A percentile compares a stretch with the other conserved stretches of the same genome.
These are phyloP conservation scores for Metellina segmentata DNA, from an alignment of 2,888 invertebrate genomes.

Conservation along the genomic window DNA sequence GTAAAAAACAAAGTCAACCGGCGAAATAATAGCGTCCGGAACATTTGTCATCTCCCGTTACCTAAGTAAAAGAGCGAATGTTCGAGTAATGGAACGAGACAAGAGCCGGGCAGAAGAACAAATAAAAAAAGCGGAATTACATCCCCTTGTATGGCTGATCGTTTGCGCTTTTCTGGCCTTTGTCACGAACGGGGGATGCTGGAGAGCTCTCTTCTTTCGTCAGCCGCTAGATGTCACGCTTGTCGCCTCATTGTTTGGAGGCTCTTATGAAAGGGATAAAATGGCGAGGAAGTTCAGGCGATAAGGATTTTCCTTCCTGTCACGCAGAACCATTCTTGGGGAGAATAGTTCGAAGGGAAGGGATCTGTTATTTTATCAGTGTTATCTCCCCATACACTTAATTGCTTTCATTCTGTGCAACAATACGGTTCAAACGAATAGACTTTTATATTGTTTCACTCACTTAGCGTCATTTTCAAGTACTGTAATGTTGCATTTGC, in stretches of 20 bases:
- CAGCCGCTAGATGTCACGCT: conserved; percentile 8
- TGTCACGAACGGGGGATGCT: neutral
- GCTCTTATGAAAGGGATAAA: neutral
- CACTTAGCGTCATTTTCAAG: too few species aligned
- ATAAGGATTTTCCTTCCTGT: neutral
- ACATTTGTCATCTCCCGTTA: too few species aligned
- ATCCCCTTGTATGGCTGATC: conserved; percentile 10
- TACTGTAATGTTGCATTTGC: too few species aligned
- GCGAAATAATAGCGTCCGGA: too few species aligned
- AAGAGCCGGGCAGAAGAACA: neutral
- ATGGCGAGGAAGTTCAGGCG: neutral
- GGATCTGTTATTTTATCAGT: too few species aligned
- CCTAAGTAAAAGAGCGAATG: conserved; percentile 12
- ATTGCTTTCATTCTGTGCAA: too few species aligned
- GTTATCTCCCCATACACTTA: too few species aligned
- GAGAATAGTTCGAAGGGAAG: too few species aligned
- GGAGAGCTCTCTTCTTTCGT: neutral
- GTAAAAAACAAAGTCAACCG: too few species aligned
- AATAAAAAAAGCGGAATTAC: conserved; percentile 20
- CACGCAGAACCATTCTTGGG: too few species aligned
- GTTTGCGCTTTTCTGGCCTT: conserved; percentile 22
- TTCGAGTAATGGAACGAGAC: conserved; percentile 43
- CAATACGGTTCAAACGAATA: too few species aligned
- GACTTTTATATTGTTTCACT: too few species aligned
- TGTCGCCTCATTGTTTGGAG: neutral